Evolutionary conservation across 2,113 vertebrate species (phyloP).

Genomic region (Anhinga anhinga): DNA sequence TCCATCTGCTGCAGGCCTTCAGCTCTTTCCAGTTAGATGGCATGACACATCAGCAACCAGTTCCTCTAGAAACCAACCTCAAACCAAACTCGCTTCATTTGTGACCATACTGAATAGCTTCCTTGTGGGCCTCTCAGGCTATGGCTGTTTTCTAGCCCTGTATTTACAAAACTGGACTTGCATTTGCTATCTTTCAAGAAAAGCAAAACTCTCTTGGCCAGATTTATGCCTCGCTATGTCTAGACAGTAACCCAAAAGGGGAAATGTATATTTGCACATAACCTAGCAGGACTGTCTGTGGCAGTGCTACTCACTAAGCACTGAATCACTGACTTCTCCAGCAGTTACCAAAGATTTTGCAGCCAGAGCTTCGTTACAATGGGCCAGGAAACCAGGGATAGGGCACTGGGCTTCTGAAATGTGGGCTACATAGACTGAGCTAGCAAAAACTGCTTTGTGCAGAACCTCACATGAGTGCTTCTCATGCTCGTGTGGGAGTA

Average conservation of each 20-base stretch:
- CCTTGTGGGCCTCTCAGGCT: neutral
- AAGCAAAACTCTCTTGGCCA: neutral
- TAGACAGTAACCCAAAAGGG: neutral
- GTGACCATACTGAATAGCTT: neutral
- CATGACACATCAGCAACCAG: neutral
- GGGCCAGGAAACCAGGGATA: neutral
- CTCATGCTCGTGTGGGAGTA: neutral
- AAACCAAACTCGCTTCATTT: neutral
- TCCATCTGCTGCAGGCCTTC: neutral
- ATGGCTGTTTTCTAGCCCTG: neutral
- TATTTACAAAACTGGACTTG: neutral
- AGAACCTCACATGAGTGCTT: neutral
- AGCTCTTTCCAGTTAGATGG: neutral
- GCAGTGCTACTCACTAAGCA: neutral
- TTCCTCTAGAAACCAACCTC: neutral
- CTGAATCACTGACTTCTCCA: neutral
- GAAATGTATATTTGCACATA: neutral
- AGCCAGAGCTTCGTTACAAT: neutral
- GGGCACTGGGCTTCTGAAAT: neutral
- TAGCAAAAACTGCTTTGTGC: neutral
- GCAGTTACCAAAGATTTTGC: neutral
- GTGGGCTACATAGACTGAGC: neutral
- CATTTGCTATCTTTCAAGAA: neutral
- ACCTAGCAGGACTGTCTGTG: neutral
- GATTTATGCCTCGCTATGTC: neutral